Conservation (phyloP, 2,113 vertebrate species). For the Zosterops pallidus region DNA sequence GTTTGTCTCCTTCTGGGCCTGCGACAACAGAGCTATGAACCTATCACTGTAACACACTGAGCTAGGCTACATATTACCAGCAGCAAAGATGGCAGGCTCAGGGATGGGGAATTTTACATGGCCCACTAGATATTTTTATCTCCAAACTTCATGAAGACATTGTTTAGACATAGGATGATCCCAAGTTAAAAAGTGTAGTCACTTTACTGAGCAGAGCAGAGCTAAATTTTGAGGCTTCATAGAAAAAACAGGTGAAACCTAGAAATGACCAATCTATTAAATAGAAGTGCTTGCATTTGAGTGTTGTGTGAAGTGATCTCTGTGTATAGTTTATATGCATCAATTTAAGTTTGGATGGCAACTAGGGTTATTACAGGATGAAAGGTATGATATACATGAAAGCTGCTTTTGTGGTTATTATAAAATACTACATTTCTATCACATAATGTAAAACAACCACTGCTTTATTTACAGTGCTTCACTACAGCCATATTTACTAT, state of each 20-base stretch:
- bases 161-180: background rate
- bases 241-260: background rate
- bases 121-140: background rate
- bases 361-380: constrained; percentile 47
- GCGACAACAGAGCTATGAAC: background rate
- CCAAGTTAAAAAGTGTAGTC: background rate
- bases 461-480: constrained; percentile 51
- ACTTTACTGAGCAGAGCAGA: background rate
- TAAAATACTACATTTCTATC: constrained; percentile 54
- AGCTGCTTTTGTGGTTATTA: constrained; percentile 60
- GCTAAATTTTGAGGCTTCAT: background rate
- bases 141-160: background rate
- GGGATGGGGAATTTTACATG: background rate
- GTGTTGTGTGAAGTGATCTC: constrained; percentile 42
- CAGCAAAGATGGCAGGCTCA: background rate
- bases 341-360: constrained; percentile 12
- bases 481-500: constrained; percentile 40
- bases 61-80: rapidly evolving
- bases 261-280: background rate
- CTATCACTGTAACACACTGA: background rate
- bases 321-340: constrained; percentile 38
- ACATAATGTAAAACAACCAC: constrained; percentile 59
- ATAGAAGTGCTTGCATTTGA: constrained; percentile 36
- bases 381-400: constrained; percentile 57
- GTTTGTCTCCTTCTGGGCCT: background rate